Conservation (phyloP, 2,113 vertebrate genomes). For the Microcebus tavaratra region DNA sequence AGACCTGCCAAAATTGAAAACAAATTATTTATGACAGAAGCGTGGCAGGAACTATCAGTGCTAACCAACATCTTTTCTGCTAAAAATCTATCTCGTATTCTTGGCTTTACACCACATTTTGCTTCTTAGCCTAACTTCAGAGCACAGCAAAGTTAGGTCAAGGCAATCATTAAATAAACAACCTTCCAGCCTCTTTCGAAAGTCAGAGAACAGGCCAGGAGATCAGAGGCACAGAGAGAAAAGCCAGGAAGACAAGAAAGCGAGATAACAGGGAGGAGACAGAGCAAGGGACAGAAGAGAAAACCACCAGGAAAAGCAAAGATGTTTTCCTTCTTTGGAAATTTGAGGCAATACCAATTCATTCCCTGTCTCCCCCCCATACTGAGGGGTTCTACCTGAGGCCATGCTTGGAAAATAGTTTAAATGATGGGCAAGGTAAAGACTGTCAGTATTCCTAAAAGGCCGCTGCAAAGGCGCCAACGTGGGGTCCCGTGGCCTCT, state of each 20-base stretch:
- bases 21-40: constrained; percentile 15
- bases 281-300: not conserved
- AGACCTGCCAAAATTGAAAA: constrained; percentile 79
- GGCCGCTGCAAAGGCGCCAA: accelerated
- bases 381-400: not conserved
- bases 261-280: not conserved
- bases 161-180: not conserved
- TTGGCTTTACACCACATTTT: not conserved
- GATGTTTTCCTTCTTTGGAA: not conserved
- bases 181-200: not conserved
- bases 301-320: not conserved
- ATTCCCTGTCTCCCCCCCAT: not conserved
- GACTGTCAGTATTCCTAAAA: not conserved
- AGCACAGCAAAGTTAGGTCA: not conserved
- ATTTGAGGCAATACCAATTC: too few species aligned
- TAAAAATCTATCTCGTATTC: not conserved
- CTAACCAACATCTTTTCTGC: too few species aligned
- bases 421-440: not conserved
- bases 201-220: not conserved
- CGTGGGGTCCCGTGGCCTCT: not conserved
- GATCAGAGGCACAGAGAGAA: not conserved
- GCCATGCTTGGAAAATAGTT: not conserved
- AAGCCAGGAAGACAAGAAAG: not conserved
- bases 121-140: not conserved
- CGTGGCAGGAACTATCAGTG: not conserved